phyloP scores from a whole-genome alignment of 2,797 vertebrate species.

The Potorous gilbertii region DNA sequence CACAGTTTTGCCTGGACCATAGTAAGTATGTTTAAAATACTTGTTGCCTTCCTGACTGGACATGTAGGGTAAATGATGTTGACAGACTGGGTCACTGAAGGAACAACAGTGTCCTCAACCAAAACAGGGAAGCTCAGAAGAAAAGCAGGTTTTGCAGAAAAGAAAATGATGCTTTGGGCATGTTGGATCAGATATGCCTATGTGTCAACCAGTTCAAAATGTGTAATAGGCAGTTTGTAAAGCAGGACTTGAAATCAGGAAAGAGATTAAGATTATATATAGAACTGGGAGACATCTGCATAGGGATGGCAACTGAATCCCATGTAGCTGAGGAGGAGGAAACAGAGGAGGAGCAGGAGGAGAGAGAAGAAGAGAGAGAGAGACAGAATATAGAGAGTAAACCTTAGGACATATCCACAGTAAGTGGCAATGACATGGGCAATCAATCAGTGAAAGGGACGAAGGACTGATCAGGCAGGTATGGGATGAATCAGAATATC shows the following conservation, averaged over 20 bases:
- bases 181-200: background rate
- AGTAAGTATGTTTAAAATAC: too few species aligned
- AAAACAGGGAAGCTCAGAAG: background rate
- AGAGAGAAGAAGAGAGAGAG: too few species aligned
- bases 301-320: background rate
- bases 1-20: too few species aligned
- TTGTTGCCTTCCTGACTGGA: background rate
- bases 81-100: background rate
- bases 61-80: background rate
- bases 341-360: too few species aligned
- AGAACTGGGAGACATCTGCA: background rate
- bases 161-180: background rate
- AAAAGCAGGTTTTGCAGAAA: too few species aligned
- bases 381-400: too few species aligned
- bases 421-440: background rate
- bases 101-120: background rate
- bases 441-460: background rate
- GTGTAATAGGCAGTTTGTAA: background rate
- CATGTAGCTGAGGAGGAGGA: background rate
- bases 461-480: background rate
- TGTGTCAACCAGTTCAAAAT: background rate
- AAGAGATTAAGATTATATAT: background rate
- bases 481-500: background rate
- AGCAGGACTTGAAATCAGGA: background rate
- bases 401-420: background rate